These are phyloP conservation scores for Forbesichthys papilliferus DNA, from an alignment of 2,113 vertebrate species.

Conservation along the genomic window DNA sequence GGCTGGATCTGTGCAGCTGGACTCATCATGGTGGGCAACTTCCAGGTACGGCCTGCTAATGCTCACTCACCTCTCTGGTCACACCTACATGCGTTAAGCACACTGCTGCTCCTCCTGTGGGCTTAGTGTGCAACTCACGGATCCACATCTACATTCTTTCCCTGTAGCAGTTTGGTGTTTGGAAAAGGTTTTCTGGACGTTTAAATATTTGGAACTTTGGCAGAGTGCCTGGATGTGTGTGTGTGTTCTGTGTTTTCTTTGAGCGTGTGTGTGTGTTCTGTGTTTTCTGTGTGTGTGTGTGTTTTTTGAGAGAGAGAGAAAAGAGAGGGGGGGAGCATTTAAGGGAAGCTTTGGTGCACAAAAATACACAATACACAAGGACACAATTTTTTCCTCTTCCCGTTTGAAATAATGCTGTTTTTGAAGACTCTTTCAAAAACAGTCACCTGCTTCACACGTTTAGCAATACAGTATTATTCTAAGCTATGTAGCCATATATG, in stretches of 20 bases:
- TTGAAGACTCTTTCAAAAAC: too few relatives aligned
- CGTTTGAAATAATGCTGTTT: too few relatives aligned
- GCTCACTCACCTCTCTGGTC: neutral
- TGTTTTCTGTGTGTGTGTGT: constrained; percentile 1
- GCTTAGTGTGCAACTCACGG: neutral
- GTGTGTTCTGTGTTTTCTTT: constrained; percentile 4
- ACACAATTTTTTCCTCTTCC: neutral
- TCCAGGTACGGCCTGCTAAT: constrained; percentile 68
- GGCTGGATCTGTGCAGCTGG: constrained; percentile 79
- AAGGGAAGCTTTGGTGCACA: neutral
- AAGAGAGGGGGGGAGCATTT: neutral
- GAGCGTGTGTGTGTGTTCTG: neutral
- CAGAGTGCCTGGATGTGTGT: constrained; percentile 42
- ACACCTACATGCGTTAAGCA: neutral
- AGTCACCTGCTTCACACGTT: too few relatives aligned
- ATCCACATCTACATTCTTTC: constrained; percentile 25
- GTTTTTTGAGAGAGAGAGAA: neutral
- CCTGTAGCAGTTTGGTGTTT: constrained; percentile 37
- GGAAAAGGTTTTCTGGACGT: constrained; percentile 54
- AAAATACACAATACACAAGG: too few relatives aligned
- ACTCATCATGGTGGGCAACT: constrained; percentile 81
- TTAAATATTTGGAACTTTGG: constrained; percentile 69
- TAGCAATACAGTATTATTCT: too few relatives aligned
- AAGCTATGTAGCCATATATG: neutral
- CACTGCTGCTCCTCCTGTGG: neutral